A percentile compares a stretch with the other conserved stretches of the same genome.
These are phyloP conservation scores for Cydia splendana DNA, from an alignment of 1,140 invertebrate species.

Conservation along the genomic window DNA sequence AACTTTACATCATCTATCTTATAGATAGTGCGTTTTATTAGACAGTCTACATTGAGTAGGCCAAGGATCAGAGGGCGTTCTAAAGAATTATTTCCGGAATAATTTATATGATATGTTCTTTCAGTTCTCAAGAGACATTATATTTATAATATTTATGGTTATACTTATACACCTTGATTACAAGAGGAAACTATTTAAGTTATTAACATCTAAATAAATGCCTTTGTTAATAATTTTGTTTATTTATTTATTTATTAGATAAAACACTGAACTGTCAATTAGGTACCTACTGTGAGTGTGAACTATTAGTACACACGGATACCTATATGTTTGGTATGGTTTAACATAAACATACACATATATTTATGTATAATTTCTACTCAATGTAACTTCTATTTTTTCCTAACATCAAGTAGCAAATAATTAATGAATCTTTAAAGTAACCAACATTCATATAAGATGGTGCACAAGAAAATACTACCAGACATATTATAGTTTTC, in stretches of 20 bases:
- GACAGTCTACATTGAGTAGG: slow-evolving; percentile 39
- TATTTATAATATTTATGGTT: slow-evolving; percentile 63
- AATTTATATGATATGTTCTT: slow-evolving; percentile 61
- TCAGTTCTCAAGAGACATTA: slow-evolving; percentile 27
- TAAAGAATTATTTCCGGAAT: slow-evolving; percentile 71
- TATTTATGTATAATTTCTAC: too few relatives aligned
- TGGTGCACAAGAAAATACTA: too few relatives aligned
- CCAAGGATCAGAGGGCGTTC: slow-evolving; percentile 56
- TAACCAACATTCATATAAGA: too few relatives aligned
- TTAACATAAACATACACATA: too few relatives aligned
- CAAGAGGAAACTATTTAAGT: slow-evolving; percentile 40
- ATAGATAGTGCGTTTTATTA: slow-evolving; percentile 61
- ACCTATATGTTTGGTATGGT: too few relatives aligned
- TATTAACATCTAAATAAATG: slow-evolving; percentile 17
- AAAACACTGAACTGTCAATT: too few relatives aligned
- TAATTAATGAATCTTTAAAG: too few relatives aligned
- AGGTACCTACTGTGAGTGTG: too few relatives aligned
- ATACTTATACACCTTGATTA: slow-evolving; percentile 60
- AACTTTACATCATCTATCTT: slow-evolving; percentile 61
- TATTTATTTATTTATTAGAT: background rate
- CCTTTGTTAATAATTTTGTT: slow-evolving; percentile 25
- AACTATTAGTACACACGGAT: too few relatives aligned
- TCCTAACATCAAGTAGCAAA: too few relatives aligned
- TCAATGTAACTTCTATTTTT: too few relatives aligned
- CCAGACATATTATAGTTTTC: too few relatives aligned